A percentile compares a stretch with the other conserved stretches of the same genome.
Evolutionary conservation across 2,888 invertebrate species (phyloP).

Genomic region (Lepidocyrtoides sp.): DNA sequence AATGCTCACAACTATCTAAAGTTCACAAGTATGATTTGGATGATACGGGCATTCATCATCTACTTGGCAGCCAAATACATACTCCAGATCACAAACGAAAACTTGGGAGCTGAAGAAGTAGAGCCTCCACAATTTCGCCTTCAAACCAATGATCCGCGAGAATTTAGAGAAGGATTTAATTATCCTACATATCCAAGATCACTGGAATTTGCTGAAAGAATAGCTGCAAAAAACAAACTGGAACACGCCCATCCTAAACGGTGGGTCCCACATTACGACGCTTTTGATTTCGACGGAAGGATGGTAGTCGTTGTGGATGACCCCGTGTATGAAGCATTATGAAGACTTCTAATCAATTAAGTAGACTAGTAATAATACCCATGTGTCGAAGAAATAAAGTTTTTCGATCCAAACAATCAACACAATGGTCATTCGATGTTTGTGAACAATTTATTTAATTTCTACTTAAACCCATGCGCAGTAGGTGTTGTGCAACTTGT

Average conservation of each 20-base stretch:
- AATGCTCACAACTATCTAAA: background rate
- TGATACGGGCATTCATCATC: background rate
- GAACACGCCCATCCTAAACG: constrained; percentile 59
- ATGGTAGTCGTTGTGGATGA: constrained; percentile 66
- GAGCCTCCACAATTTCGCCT: constrained; percentile 43
- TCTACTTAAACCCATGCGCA: too few relatives aligned
- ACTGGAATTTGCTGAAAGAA: constrained; percentile 45
- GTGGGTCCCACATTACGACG: constrained; percentile 66
- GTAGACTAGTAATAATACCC: too few relatives aligned
- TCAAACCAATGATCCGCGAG: constrained; percentile 53
- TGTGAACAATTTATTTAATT: too few relatives aligned
- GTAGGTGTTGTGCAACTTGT: too few relatives aligned
- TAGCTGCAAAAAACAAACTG: background rate
- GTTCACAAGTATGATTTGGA: background rate
- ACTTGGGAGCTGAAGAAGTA: background rate
- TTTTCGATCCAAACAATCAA: background rate
- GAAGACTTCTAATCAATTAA: background rate
- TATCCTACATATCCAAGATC: constrained; percentile 36
- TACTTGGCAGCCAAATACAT: constrained; percentile 50
- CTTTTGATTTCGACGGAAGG: constrained; percentile 53
- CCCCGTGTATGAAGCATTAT: constrained; percentile 65
- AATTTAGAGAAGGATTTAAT: constrained; percentile 57
- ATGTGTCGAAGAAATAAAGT: background rate
- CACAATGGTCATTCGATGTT: too few relatives aligned
- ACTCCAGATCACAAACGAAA: constrained; percentile 57